A percentile compares a stretch with the other conserved stretches of the same genome.
Conservation (phyloP, 2,113 vertebrate genomes). For the Cyprinodon variegatus region DNA sequence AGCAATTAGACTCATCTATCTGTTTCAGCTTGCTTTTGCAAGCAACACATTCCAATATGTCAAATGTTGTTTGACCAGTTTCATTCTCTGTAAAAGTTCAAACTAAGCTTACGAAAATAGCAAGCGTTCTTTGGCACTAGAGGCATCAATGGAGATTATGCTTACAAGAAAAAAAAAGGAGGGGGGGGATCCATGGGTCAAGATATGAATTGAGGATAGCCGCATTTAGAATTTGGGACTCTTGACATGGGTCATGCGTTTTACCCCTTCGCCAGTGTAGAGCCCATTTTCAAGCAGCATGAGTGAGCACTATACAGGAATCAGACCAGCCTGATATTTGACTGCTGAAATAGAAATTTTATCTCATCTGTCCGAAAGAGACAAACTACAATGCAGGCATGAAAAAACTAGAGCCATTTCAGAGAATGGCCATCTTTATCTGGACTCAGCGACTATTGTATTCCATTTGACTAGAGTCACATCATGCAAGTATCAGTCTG, state of each 20-base stretch:
- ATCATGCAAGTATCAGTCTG: conserved; percentile 58
- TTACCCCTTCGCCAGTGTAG: too few species aligned
- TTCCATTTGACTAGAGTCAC: conserved; percentile 26
- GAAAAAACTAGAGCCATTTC: conserved; percentile 27
- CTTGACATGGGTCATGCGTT: too few species aligned
- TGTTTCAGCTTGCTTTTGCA: conserved; percentile 6
- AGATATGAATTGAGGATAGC: too few species aligned
- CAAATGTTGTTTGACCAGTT: conserved; percentile 5
- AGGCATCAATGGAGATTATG: too few species aligned
- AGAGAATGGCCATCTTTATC: conserved; percentile 24
- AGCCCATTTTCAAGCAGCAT: background rate
- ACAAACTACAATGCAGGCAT: background rate
- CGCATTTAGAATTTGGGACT: too few species aligned
- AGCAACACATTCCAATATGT: background rate
- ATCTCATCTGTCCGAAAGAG: conserved; percentile 8
- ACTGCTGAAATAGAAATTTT: conserved; percentile 16
- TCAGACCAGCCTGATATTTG: conserved; percentile 8
- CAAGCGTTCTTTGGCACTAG: too few species aligned
- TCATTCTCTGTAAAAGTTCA: background rate
- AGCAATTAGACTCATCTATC: background rate
- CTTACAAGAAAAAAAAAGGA: too few species aligned
- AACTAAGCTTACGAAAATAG: background rate
- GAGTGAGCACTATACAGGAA: conserved; percentile 2
- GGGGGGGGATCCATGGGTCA: too few species aligned
- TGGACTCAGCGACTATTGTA: conserved; percentile 39